phyloP scores from a whole-genome alignment of 2,888 invertebrate genomes.

The Linnaemya vulpina region DNA sequence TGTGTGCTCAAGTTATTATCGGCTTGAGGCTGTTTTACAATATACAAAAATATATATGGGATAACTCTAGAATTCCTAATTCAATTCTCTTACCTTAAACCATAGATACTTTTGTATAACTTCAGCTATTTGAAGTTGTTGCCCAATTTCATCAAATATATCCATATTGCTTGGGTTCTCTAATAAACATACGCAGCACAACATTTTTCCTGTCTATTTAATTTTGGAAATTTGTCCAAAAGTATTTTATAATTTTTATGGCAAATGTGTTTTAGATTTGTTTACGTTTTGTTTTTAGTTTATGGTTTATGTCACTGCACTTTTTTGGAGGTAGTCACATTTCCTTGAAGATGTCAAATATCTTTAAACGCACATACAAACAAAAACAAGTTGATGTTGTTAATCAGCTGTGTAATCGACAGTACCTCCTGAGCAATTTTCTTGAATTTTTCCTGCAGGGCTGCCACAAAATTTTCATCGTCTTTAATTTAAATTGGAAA shows the following conservation, averaged over 20 bases:
- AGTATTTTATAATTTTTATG: neutral
- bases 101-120: slow-evolving; percentile 81
- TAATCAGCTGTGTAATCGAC: too few relatives aligned
- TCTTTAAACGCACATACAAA: too few relatives aligned
- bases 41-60: neutral
- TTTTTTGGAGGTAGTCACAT: too few relatives aligned
- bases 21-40: slow-evolving; percentile 75
- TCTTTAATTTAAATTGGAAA: too few relatives aligned
- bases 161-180: slow-evolving; percentile 77
- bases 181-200: slow-evolving; percentile 79
- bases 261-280: neutral
- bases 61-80: neutral
- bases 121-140: slow-evolving; percentile 76
- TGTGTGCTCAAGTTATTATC: slow-evolving; percentile 78
- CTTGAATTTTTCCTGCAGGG: too few relatives aligned
- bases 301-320: too few relatives aligned
- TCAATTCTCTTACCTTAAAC: slow-evolving; percentile 77
- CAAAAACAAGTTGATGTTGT: too few relatives aligned
- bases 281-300: neutral
- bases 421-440: too few relatives aligned
- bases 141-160: slow-evolving; percentile 78
- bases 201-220: slow-evolving; percentile 69
- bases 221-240: neutral
- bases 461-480: too few relatives aligned
- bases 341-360: too few relatives aligned